These are phyloP conservation scores for Pardosa pseudoannulata DNA, from an alignment of 2,888 invertebrate genomes.

Conservation along the genomic window DNA sequence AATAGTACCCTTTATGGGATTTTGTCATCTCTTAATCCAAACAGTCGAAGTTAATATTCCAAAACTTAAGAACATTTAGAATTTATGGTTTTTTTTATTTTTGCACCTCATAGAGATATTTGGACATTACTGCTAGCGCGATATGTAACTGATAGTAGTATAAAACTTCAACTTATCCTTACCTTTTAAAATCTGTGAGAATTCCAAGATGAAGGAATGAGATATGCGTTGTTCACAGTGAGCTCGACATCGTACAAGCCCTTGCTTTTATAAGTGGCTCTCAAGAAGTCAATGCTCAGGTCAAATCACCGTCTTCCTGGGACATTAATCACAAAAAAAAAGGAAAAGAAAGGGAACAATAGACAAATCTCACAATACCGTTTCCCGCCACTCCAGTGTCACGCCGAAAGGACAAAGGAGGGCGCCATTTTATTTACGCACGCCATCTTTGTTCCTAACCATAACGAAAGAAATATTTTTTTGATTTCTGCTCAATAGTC, in stretches of 20 bases:
- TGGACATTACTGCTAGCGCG: too few relatives aligned
- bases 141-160: too few relatives aligned
- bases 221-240: constrained; percentile 5
- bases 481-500: neutral
- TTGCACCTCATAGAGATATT: too few relatives aligned
- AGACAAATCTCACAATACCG: constrained; percentile 23
- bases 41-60: too few relatives aligned
- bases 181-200: neutral
- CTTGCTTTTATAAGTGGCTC: constrained; percentile 22
- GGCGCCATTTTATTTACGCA: constrained; percentile 8
- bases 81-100: too few relatives aligned
- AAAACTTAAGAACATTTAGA: too few relatives aligned
- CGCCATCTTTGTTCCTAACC: constrained; percentile 38
- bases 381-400: constrained; percentile 1
- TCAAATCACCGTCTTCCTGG: constrained; percentile 50
- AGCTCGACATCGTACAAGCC: neutral
- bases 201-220: constrained; percentile 19
- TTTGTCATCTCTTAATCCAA: too few relatives aligned
- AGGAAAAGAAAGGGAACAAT: neutral
- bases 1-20: too few relatives aligned
- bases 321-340: constrained; percentile 29
- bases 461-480: constrained; percentile 26
- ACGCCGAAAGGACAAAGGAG: constrained; percentile 18
- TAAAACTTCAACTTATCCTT: neutral
- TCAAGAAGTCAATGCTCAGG: constrained; percentile 48